Percentiles rank a stretch among this genome's conserved stretches.
Conservation (phyloP, 2,797 vertebrate species). For the Periophthalmus magnuspinnatus region DNA sequence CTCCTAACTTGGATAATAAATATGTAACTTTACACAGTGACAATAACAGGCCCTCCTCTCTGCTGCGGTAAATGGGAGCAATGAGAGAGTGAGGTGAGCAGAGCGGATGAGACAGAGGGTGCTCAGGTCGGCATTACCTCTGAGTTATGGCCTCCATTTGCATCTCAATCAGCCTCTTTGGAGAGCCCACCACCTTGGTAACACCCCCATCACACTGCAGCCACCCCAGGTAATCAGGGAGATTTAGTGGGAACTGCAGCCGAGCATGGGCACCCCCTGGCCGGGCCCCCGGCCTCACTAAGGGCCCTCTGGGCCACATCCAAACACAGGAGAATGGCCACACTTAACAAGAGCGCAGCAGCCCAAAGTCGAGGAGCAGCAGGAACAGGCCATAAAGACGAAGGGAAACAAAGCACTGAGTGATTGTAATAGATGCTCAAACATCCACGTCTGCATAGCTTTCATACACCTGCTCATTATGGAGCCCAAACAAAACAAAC, state of each 20-base stretch:
- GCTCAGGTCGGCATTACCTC: constrained; percentile 91
- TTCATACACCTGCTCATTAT: constrained; percentile 70
- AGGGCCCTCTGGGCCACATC: constrained; percentile 82
- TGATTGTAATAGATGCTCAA: constrained; percentile 66
- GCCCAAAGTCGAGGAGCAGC: constrained; percentile 71
- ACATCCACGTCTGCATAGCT: constrained; percentile 61
- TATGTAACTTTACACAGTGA: constrained; percentile 69
- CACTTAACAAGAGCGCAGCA: constrained; percentile 73
- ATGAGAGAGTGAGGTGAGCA: constrained; percentile 66
- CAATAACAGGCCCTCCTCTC: constrained; percentile 68
- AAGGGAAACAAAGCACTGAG: constrained; percentile 70
- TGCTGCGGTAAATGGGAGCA: constrained; percentile 83
- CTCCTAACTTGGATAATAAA: constrained; percentile 59
- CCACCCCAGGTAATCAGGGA: constrained; percentile 79
- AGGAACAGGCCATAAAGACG: constrained; percentile 67
- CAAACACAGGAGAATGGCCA: constrained; percentile 74
- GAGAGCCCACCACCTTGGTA: constrained; percentile 86
- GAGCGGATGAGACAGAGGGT: constrained; percentile 71
- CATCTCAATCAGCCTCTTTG: constrained; percentile 93
- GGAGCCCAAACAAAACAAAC: constrained; percentile 53
- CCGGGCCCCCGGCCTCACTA: constrained; percentile 75
- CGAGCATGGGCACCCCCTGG: constrained; percentile 68
- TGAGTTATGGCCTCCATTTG: constrained; percentile 95
- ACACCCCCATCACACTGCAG: constrained; percentile 72
- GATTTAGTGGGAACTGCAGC: constrained; percentile 82